These are phyloP conservation scores for Neogobius melanostomus DNA, from an alignment of 2,113 vertebrate species.

Conservation along the genomic window DNA sequence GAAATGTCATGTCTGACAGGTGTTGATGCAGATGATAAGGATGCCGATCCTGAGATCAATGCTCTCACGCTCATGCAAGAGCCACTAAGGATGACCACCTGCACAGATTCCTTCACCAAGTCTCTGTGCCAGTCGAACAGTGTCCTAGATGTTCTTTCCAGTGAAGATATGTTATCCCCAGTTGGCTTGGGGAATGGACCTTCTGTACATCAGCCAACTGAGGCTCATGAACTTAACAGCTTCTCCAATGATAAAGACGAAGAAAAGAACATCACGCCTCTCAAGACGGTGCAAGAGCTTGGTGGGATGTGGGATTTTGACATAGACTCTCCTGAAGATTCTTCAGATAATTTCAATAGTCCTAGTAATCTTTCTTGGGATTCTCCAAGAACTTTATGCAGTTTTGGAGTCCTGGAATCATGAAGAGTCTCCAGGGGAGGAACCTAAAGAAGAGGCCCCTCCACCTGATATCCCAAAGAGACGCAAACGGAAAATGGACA, in stretches of 20 bases:
- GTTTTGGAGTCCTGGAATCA: slow-evolving; percentile 82
- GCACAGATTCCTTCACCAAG: slow-evolving; percentile 60
- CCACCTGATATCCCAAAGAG: slow-evolving; percentile 77
- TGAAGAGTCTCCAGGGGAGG: slow-evolving; percentile 81
- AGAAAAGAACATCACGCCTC: slow-evolving; percentile 88
- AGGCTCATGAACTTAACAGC: slow-evolving; percentile 82
- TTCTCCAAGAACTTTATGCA: slow-evolving; percentile 91
- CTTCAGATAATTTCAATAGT: slow-evolving; percentile 84
- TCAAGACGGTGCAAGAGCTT: slow-evolving; percentile 85
- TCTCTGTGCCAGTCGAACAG: slow-evolving; percentile 65
- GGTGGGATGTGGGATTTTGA: slow-evolving; percentile 84
- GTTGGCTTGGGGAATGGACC: slow-evolving; percentile 89
- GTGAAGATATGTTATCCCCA: slow-evolving; percentile 82
- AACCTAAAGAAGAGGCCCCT: slow-evolving; percentile 74
- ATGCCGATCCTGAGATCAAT: slow-evolving; percentile 80
- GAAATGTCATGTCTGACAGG: slow-evolving; percentile 89
- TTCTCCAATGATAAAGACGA: slow-evolving; percentile 82
- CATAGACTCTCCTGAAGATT: slow-evolving; percentile 81
- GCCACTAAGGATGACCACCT: slow-evolving; percentile 80
- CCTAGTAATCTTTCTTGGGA: slow-evolving; percentile 84
- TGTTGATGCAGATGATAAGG: slow-evolving; percentile 87
- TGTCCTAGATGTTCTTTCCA: slow-evolving; percentile 85
- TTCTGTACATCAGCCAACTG: slow-evolving; percentile 84
- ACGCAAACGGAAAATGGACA: slow-evolving; percentile 93
- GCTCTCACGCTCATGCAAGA: slow-evolving; percentile 79